Conservation (phyloP, 2,797 vertebrate genomes). For the Rhodeus uyekii region DNA sequence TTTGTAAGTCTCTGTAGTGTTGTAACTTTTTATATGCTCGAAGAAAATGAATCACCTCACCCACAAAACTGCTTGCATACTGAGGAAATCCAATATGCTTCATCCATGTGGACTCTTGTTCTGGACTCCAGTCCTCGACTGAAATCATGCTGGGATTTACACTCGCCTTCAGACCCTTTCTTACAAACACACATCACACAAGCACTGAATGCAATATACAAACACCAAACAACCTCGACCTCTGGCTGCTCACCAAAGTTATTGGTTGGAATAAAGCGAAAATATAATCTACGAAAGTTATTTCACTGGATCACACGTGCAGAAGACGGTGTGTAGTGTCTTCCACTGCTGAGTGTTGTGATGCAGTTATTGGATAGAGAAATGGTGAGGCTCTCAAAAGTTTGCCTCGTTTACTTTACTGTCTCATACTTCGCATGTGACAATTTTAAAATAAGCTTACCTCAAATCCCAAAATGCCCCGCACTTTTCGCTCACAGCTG, state of each 20-base stretch:
- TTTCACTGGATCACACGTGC: neutral
- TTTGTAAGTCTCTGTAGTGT: neutral
- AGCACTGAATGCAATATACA: neutral
- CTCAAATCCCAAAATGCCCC: neutral
- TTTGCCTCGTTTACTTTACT: too few relatives aligned
- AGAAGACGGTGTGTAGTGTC: neutral
- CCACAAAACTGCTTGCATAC: conserved; percentile 52
- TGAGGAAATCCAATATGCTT: conserved; percentile 55
- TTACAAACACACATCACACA: neutral
- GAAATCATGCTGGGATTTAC: conserved; percentile 38
- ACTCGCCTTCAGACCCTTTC: conserved; percentile 18
- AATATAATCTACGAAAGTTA: neutral
- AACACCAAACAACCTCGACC: neutral
- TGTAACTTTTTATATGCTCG: neutral
- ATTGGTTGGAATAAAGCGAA: neutral
- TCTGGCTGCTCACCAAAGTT: neutral
- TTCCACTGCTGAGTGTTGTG: neutral
- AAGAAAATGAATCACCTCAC: conserved; percentile 36
- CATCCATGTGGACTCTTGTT: conserved; percentile 54
- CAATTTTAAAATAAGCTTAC: neutral
- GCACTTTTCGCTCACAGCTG: conserved; percentile 14
- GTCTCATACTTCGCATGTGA: neutral
- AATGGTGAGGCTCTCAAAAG: neutral
- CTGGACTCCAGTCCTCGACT: conserved; percentile 53
- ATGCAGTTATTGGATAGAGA: neutral